A percentile compares a stretch with the other conserved stretches of the same genome.
phyloP scores from a whole-genome alignment of 2,113 vertebrate genomes.

The Gymnogyps californianus region DNA sequence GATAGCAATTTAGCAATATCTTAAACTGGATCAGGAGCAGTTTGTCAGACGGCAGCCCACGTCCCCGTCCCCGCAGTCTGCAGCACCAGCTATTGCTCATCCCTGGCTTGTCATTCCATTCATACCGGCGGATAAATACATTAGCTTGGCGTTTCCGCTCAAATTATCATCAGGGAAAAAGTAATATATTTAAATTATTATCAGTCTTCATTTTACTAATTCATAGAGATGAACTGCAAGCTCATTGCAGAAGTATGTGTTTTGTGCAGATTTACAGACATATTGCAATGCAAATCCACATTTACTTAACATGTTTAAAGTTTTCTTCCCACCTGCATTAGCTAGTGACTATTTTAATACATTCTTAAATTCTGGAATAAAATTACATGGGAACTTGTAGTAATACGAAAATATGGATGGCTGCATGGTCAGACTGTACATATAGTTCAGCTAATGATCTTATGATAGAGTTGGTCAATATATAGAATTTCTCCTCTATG shows the following conservation, averaged over 20 bases:
- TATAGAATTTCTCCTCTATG: not conserved
- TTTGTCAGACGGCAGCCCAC: not conserved
- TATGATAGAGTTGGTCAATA: not conserved
- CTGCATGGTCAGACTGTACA: not conserved
- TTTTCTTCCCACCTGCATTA: not conserved
- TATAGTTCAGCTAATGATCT: not conserved
- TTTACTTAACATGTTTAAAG: not conserved
- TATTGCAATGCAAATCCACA: not conserved
- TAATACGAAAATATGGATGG: not conserved
- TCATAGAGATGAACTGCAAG: not conserved
- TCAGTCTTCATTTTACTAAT: not conserved
- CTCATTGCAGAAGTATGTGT: not conserved
- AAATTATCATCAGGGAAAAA: not conserved
- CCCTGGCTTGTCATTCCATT: not conserved
- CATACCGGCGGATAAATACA: not conserved
- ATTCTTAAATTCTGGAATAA: not conserved
- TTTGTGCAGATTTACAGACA: not conserved
- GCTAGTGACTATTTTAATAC: not conserved
- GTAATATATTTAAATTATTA: not conserved
- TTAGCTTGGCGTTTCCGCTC: not conserved
- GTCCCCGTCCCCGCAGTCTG: fast-evolving
- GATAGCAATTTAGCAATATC: not conserved
- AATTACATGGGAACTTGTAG: not conserved
- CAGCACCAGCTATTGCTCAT: not conserved
- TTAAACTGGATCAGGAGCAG: not conserved